phyloP scores from a whole-genome alignment of 2,888 invertebrate species.

The Boloria selene region DNA sequence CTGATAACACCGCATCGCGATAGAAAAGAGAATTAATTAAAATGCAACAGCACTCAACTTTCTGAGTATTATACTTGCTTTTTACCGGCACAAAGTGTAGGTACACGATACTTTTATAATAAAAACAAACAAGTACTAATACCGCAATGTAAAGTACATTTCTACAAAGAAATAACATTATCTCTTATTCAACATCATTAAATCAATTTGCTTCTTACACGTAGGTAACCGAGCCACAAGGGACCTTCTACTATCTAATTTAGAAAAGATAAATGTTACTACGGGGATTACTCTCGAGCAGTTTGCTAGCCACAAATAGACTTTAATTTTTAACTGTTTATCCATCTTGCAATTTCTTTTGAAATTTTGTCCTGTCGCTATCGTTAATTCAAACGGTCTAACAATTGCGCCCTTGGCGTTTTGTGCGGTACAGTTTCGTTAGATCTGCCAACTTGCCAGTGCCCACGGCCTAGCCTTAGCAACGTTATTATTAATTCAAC shows the following conservation, averaged over 20 bases:
- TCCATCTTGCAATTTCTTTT: constrained; percentile 37
- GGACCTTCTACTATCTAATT: constrained; percentile 39
- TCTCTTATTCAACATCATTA: constrained; percentile 37
- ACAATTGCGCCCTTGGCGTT: constrained; percentile 48
- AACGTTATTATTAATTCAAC: constrained; percentile 65
- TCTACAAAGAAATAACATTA: constrained; percentile 29
- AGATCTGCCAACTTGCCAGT: constrained; percentile 53
- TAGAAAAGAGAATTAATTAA: constrained; percentile 82
- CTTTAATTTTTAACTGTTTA: constrained; percentile 41
- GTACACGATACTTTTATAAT: constrained; percentile 56
- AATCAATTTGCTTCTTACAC: constrained; percentile 39
- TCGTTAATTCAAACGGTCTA: constrained; percentile 48
- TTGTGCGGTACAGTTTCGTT: constrained; percentile 55
- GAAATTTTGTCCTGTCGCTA: constrained; percentile 29
- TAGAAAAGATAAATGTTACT: constrained; percentile 41
- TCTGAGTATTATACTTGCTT: constrained; percentile 62
- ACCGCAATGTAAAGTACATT: constrained; percentile 10
- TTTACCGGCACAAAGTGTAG: constrained; percentile 47
- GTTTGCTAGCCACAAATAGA: constrained; percentile 36
- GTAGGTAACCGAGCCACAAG: constrained; percentile 32
- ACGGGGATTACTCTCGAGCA: constrained; percentile 38
- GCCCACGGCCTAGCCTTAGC: constrained; percentile 47
- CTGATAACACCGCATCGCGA: constrained; percentile 77
- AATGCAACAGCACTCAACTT: constrained; percentile 79
- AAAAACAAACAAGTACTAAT: constrained; percentile 31